Evolutionary conservation across 2,797 vertebrate genomes (phyloP).

Genomic region (Eupleurogrammus muticus): DNA sequence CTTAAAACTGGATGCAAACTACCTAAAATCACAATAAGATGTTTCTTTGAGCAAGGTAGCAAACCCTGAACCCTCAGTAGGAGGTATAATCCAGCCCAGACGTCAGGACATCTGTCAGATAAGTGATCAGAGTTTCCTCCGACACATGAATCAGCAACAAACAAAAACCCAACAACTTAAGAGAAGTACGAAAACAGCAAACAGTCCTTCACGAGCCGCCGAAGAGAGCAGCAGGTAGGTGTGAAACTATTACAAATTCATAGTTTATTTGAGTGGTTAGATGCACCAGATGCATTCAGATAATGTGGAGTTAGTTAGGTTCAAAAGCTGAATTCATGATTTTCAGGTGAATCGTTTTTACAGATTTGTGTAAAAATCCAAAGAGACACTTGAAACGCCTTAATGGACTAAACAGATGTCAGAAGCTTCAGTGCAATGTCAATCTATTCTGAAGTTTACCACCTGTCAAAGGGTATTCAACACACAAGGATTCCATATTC

Average conservation of each 20-base stretch:
- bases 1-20: no score
- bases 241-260: neutral
- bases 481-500: no score
- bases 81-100: neutral
- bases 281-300: neutral
- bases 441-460: no score
- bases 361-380: no score
- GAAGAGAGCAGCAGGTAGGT: slow-evolving; percentile 56
- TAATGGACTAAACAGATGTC: no score
- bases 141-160: slow-evolving; percentile 47
- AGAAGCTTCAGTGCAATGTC: no score
- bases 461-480: no score
- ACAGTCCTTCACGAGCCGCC: slow-evolving; percentile 4
- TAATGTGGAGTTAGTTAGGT: neutral
- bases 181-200: slow-evolving; percentile 8
- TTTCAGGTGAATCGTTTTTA: neutral
- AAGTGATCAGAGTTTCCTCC: slow-evolving; percentile 23
- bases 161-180: neutral
- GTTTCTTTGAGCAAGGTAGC: neutral
- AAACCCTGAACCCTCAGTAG: neutral
- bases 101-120: slow-evolving; percentile 8
- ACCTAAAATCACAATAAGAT: neutral
- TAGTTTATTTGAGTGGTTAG: neutral
- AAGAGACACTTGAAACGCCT: no score
- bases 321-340: no score